Base-by-base conservation (phyloP, 2,888 invertebrate genomes). In the Agrotis puta region DNA sequence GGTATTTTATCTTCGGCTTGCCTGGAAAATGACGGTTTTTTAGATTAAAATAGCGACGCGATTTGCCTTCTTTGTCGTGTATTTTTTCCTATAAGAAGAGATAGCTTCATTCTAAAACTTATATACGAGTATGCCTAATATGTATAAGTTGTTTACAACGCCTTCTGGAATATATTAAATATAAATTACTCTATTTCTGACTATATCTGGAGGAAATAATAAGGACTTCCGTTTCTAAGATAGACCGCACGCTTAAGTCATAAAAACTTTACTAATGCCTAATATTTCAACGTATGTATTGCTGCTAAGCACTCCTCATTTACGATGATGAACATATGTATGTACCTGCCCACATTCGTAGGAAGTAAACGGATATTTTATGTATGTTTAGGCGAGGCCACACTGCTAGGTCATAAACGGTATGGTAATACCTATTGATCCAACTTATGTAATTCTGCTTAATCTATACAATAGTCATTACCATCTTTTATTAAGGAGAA, bases 381-480 rank as follows among this genome's bases (percentile, higher is more conserved):
- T 39, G 9, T 39, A 39, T 39, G 9, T 56, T 20, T 53, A 54
- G 11, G 43, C 45, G n/a, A 56, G 56, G 51, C 54, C 39, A 47
- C 54, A 56, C 45, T 9, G 11, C 24, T 33, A 45, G 16, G 33
- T 24, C 48, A 43, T 76, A 50, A 76, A 47, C 7, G 47, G 39
- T 56, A 59, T 63, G 45, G 24, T 64, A 70, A 61, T 50, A 70
- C 9, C 9, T 39, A 64, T 69, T 75, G 74, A 75, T 69, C 50
- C 6, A 45, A 50, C 51, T 18, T 51, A 14, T 22, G 11, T 16
- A 61, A 9, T 71, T 63, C 20, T 27, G 11, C 33, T 39, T 11
- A 39, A 39, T 39, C 7, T 16, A 33, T 22, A 45, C n/a, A 70
- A 45, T 14, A 11, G 18, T 33, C 16, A 51, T 61, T 61, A 18